Percentiles rank a stretch among this genome's conserved stretches.
These are phyloP conservation scores for Arion vulgaris DNA, from an alignment of 1,140 invertebrate species.

Conservation along the genomic window DNA sequence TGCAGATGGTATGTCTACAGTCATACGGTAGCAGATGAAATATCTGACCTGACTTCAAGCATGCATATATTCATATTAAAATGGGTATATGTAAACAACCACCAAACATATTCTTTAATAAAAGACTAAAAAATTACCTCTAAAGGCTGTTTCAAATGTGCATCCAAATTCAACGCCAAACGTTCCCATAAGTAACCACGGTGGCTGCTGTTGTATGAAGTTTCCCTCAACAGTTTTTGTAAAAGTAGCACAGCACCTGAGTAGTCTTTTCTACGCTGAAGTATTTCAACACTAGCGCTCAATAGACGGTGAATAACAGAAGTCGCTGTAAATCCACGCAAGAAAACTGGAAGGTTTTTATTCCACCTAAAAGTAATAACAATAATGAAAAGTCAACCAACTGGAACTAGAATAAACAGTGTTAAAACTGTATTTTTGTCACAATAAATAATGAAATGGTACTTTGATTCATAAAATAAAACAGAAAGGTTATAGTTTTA, in stretches of 20 bases:
- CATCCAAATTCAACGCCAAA: constrained; percentile 74
- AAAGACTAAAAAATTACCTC: too few relatives aligned
- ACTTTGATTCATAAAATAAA: too few relatives aligned
- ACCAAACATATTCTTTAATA: too few relatives aligned
- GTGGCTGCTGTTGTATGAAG: constrained; percentile 70
- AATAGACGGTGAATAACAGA: constrained; percentile 72
- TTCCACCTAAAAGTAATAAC: constrained; percentile 59
- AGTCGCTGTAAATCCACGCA: constrained; percentile 74
- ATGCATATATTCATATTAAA: neutral
- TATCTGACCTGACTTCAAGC: too few relatives aligned
- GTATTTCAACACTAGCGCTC: constrained; percentile 73
- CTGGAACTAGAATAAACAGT: neutral
- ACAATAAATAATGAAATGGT: neutral
- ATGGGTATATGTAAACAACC: too few relatives aligned
- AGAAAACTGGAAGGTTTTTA: constrained; percentile 69
- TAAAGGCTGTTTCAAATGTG: constrained; percentile 74
- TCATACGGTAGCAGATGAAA: too few relatives aligned
- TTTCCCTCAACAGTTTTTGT: constrained; percentile 71
- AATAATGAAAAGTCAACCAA: neutral
- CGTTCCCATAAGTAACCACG: constrained; percentile 76
- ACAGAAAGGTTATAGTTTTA: too few relatives aligned
- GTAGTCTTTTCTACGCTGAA: constrained; percentile 74
- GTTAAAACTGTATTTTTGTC: neutral
- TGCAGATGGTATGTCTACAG: too few relatives aligned
- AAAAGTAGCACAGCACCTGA: constrained; percentile 73